Evolutionary conservation across 2,797 vertebrate species (phyloP).

Genomic region (Melanotaenia pygmaea): DNA sequence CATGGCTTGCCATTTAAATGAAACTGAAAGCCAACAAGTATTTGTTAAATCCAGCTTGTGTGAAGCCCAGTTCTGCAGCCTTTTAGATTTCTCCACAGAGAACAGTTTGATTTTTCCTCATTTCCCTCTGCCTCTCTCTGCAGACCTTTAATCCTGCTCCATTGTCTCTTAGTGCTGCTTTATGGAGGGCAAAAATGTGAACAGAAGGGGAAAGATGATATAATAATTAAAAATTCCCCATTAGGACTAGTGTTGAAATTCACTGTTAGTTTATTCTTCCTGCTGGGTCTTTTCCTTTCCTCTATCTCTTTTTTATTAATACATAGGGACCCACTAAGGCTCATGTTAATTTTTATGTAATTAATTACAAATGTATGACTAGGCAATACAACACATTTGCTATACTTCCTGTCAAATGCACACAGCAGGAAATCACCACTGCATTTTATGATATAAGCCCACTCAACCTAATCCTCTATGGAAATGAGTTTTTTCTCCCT

Average conservation of each 20-base stretch:
- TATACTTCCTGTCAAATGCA: not conserved
- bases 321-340: slow-evolving; percentile 6
- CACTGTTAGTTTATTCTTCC: slow-evolving; percentile 28
- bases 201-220: slow-evolving; percentile 57
- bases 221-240: slow-evolving; percentile 57
- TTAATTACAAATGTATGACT: slow-evolving; percentile 7
- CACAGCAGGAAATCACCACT: not conserved
- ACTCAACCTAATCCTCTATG: not conserved
- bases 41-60: slow-evolving; percentile 64
- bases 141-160: slow-evolving; percentile 64
- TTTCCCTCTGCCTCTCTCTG: slow-evolving; percentile 48
- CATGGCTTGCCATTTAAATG: slow-evolving; percentile 58
- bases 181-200: slow-evolving; percentile 39
- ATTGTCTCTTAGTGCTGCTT: slow-evolving; percentile 60
- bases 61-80: slow-evolving; percentile 61
- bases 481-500: slow-evolving; percentile 7
- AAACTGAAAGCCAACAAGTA: slow-evolving; percentile 51
- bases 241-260: slow-evolving; percentile 43
- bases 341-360: slow-evolving; percentile 6
- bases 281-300: slow-evolving; percentile 31
- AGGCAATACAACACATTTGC: not conserved
- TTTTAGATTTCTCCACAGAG: slow-evolving; percentile 65
- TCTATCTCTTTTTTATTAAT: not conserved
- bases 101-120: slow-evolving; percentile 64
- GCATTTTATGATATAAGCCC: slow-evolving; percentile 15